Evolutionary conservation across 2,113 vertebrate species (phyloP).

Genomic region (Ornithorhynchus anatinus): DNA sequence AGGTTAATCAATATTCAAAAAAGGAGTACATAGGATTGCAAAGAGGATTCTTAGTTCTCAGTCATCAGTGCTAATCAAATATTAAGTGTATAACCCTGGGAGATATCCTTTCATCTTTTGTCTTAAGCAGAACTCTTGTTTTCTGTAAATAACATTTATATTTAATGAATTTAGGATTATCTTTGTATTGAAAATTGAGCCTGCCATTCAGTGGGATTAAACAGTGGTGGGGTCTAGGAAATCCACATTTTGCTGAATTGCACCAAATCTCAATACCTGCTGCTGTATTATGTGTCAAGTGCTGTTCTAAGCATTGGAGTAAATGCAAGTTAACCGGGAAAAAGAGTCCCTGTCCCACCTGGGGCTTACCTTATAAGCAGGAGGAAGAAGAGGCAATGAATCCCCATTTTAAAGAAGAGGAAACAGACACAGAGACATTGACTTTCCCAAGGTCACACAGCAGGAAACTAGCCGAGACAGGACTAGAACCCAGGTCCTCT

Average conservation of each 20-base stretch:
- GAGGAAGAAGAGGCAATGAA: no score
- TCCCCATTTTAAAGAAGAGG: no score
- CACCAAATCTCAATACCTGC: no score
- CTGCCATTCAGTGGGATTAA: constrained; percentile 46
- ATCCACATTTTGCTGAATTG: constrained; percentile 13
- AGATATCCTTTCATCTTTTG: constrained; percentile 18
- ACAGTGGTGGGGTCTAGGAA: neutral
- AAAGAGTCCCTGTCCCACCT: no score
- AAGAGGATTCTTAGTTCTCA: constrained; percentile 25
- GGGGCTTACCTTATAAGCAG: no score
- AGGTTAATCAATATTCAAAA: constrained; percentile 42
- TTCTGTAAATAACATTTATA: constrained; percentile 49
- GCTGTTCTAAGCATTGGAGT: no score
- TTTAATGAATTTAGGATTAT: constrained; percentile 53
- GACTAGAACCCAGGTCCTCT: no score
- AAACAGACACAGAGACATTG: no score
- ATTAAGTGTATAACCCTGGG: constrained; percentile 16
- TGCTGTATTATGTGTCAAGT: no score
- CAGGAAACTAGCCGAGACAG: no score
- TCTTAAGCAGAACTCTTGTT: constrained; percentile 20
- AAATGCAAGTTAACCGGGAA: no score
- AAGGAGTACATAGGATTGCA: constrained; percentile 40
- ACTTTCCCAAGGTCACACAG: no score
- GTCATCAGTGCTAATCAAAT: constrained; percentile 47
- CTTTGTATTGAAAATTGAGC: constrained; percentile 35